A percentile compares a stretch with the other conserved stretches of the same genome.
Evolutionary conservation across 2,888 invertebrate genomes (phyloP).

Genomic region (Sthenelais limicola): DNA sequence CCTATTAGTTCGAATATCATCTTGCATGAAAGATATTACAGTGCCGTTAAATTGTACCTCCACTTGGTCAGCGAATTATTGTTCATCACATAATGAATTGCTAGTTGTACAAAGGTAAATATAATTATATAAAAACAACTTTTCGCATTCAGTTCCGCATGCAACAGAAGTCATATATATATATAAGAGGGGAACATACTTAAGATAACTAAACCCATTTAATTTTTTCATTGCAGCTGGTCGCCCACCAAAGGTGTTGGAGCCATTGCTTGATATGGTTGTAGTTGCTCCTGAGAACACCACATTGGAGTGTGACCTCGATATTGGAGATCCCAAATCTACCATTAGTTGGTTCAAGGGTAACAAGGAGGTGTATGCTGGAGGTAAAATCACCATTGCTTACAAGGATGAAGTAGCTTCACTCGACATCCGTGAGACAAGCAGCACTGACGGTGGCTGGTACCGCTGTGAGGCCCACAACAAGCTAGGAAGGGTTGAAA

Average conservation of each 20-base stretch:
- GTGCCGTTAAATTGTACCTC: too few species aligned
- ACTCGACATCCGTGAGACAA: slow-evolving; percentile 78
- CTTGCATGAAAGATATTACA: too few species aligned
- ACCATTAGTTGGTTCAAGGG: slow-evolving; percentile 54
- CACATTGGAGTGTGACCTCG: slow-evolving; percentile 56
- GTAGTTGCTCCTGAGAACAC: slow-evolving; percentile 48
- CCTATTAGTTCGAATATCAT: too few species aligned
- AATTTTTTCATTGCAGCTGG: slow-evolving; percentile 55
- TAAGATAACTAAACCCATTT: too few species aligned
- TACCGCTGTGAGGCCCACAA: slow-evolving; percentile 68
- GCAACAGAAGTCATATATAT: too few species aligned
- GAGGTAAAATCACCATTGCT: slow-evolving; percentile 31
- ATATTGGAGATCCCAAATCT: slow-evolving; percentile 67
- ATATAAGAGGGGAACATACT: too few species aligned
- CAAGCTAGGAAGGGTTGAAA: slow-evolving; percentile 67
- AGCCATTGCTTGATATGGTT: slow-evolving; percentile 46
- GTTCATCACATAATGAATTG: too few species aligned
- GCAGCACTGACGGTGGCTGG: slow-evolving; percentile 64
- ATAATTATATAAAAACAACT: neutral
- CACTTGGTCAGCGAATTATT: too few species aligned
- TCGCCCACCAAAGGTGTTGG: slow-evolving; percentile 60
- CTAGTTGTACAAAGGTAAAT: too few species aligned
- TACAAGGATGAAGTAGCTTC: slow-evolving; percentile 41
- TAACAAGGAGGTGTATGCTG: slow-evolving; percentile 40
- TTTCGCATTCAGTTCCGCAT: too few species aligned